A percentile compares a stretch with the other conserved stretches of the same genome.
phyloP scores from a whole-genome alignment of 2,888 invertebrate species.

The Chloromyia formosa region DNA sequence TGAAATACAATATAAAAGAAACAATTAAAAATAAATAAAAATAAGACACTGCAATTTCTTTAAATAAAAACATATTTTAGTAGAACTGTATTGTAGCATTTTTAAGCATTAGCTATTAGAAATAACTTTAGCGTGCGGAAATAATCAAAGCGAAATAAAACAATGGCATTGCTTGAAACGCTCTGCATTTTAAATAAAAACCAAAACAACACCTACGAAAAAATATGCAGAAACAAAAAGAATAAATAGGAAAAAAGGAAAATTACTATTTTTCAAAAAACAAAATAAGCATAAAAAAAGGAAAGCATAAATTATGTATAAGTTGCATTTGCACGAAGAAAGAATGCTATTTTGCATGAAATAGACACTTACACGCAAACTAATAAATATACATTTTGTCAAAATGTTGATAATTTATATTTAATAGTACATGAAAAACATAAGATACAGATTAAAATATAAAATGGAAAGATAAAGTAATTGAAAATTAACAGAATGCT shows the following conservation, averaged over 20 bases:
- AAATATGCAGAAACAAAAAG: conserved; percentile 25
- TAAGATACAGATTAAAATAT: conserved; percentile 42
- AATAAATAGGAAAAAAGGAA: conserved; percentile 45
- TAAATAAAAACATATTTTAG: conserved; percentile 43
- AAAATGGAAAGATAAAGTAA: conserved; percentile 38
- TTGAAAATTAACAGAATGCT: conserved; percentile 36
- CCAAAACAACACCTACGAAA: too few relatives aligned
- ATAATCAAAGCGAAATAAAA: conserved; percentile 45
- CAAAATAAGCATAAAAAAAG: conserved; percentile 35
- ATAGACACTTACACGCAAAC: conserved; percentile 44
- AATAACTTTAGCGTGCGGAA: conserved; percentile 48
- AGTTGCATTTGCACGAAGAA: conserved; percentile 51
- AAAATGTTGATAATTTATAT: conserved; percentile 50
- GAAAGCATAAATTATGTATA: conserved; percentile 41
- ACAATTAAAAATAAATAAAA: conserved; percentile 31
- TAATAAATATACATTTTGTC: conserved; percentile 53
- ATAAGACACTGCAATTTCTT: too few relatives aligned
- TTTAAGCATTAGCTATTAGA: conserved; percentile 43
- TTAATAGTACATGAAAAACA: conserved; percentile 45
- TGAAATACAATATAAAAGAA: too few relatives aligned
- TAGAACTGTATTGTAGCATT: conserved; percentile 43
- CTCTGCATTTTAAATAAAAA: conserved; percentile 23
- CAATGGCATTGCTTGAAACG: conserved; percentile 43
- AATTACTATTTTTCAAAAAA: conserved; percentile 48
- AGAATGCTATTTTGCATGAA: conserved; percentile 33